Conservation (phyloP, 2,888 invertebrate species). For the Andricus quercusramuli region DNA sequence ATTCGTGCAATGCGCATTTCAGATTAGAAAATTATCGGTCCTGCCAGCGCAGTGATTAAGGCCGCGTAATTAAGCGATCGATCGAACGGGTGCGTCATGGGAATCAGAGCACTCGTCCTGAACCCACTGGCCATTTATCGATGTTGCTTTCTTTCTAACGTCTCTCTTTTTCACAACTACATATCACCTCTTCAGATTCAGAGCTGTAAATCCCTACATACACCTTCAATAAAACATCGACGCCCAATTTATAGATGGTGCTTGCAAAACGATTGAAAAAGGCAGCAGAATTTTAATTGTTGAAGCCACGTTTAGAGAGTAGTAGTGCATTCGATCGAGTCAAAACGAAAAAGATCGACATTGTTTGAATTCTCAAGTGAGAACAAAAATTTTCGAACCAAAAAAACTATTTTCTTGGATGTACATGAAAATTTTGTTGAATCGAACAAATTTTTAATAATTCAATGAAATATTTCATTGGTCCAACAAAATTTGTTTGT, state of each 20-base stretch:
- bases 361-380: too few relatives aligned
- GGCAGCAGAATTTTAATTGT: background rate
- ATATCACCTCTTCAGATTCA: slow-evolving; percentile 17
- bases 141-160: slow-evolving; percentile 29
- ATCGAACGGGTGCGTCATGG: slow-evolving; percentile 57
- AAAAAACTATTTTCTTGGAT: too few relatives aligned
- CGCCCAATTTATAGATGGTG: slow-evolving; percentile 3
- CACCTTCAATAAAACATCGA: slow-evolving; percentile 16
- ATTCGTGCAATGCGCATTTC: slow-evolving; percentile 48
- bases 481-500: too few relatives aligned
- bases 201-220: slow-evolving; percentile 19
- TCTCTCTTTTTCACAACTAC: slow-evolving; percentile 30
- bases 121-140: slow-evolving; percentile 74
- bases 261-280: slow-evolving; percentile 11
- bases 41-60: slow-evolving; percentile 42
- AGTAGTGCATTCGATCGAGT: too few relatives aligned
- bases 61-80: slow-evolving; percentile 63
- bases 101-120: slow-evolving; percentile 68
- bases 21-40: slow-evolving; percentile 56
- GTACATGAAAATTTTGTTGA: too few relatives aligned
- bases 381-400: too few relatives aligned
- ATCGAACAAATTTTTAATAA: too few relatives aligned
- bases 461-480: too few relatives aligned
- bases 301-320: background rate
- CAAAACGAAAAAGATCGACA: too few relatives aligned